These are phyloP conservation scores for Zoanthus sansibaricus DNA, from an alignment of 92 coral and sea anemone species.

Conservation along the genomic window DNA sequence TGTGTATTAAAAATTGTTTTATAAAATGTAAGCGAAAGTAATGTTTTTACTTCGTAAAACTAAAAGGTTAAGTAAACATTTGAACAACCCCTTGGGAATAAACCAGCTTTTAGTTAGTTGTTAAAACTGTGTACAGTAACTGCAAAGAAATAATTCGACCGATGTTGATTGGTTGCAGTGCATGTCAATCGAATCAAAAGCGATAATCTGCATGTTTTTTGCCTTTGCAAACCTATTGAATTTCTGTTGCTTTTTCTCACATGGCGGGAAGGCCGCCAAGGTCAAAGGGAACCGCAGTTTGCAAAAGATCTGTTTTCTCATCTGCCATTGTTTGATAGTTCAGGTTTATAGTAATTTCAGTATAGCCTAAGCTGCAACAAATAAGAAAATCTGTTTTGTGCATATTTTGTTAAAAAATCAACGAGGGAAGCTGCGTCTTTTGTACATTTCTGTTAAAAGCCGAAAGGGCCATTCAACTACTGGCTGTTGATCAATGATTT, in stretches of 20 bases:
- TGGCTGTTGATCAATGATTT: too few species aligned
- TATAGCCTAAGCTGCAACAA: not conserved
- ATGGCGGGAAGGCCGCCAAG: conserved; percentile 37
- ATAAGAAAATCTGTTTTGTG: not conserved
- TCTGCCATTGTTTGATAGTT: not conserved
- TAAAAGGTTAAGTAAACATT: conserved; percentile 27
- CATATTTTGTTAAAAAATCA: not conserved
- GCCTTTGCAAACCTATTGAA: not conserved
- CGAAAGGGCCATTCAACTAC: too few species aligned
- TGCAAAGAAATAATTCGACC: not conserved
- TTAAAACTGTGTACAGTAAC: conserved; percentile 8
- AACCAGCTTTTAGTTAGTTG: not conserved
- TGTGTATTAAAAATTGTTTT: too few species aligned
- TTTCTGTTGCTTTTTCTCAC: not conserved
- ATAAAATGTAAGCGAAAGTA: not conserved
- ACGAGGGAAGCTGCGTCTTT: not conserved
- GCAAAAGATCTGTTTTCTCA: conserved; percentile 18
- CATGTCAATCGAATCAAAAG: conserved; percentile 21
- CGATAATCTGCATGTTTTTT: conserved; percentile 17
- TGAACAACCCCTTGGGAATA: conserved; percentile 29
- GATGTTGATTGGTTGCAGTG: conserved; percentile 25
- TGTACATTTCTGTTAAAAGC: not conserved
- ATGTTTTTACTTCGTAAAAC: not conserved
- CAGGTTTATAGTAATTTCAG: not conserved
- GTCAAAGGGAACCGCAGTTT: not conserved